Evolutionary conservation across 1,140 invertebrate species (phyloP), one percentile per base, ranked within the genome.

Genomic region (Hesperophylax magnus): DNA sequence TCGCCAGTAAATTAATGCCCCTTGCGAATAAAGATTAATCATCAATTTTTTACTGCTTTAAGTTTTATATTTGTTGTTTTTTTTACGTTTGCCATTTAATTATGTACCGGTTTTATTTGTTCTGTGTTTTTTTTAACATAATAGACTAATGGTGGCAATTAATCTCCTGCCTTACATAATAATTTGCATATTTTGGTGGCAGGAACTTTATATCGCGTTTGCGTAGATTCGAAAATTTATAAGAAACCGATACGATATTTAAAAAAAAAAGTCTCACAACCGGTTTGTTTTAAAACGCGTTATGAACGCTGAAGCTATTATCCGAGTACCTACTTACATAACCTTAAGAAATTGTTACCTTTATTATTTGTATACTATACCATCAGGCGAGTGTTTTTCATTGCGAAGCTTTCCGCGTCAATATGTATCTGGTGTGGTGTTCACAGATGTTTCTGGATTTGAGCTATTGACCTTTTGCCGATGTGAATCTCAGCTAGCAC

Each of bases 11-110:
- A 61, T 63, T 56, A 20, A 77, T 61, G 75, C 56, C n/a, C 47
- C 47, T 61, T 77, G 20, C 47, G 56, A 61, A 61, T 77, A 34
- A 22, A 77, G 75, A 77, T 77, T 63, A 77, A 77, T 77, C 58
- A 61, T 47, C 11, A 15, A 2, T 67, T 34, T 47, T 67, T 27
- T 31, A 67, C 31, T 27, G 31, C 27, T 31, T 61, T 67, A 5
- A 75, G 22, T 77, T 9, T 18, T 15, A 17, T 75, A 31, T 27
- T 56, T 75, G 54, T 56, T 75, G 15, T 14, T 27, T 22, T 56
- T 17, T 22, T 22, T 61, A 15, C 8, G 58, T 61, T 61, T 61
- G 58, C 18, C 58, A 61, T 61, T 61, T 20, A 18, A 61, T 61
- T 61, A 47, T 47, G 39, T 47, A 61, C 58, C 18, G 58, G 58